A percentile compares a stretch with the other conserved stretches of the same genome.
phyloP scores from a whole-genome alignment of 2,113 vertebrate species.

The Heloderma charlesbogerti region DNA sequence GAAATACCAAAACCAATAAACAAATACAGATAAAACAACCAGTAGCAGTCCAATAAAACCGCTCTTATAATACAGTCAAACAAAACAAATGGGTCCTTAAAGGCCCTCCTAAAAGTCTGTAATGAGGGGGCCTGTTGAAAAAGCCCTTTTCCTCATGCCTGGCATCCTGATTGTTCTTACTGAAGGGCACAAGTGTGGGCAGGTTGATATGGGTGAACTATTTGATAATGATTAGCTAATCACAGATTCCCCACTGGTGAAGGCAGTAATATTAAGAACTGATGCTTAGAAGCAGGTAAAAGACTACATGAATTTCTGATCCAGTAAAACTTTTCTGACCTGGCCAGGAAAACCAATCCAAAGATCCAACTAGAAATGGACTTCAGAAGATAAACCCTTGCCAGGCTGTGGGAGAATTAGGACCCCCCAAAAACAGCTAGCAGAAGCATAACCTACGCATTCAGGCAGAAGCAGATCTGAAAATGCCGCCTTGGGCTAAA shows the following conservation, averaged over 20 bases:
- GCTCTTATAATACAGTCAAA: background rate
- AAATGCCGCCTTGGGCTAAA: background rate
- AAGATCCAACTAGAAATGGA: background rate
- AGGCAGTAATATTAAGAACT: background rate
- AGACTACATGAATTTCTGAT: background rate
- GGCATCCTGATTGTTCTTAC: too few species aligned
- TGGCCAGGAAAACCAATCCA: background rate
- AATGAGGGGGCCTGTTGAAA: background rate
- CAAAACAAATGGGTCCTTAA: background rate
- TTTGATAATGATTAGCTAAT: background rate
- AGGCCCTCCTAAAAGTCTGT: too few species aligned
- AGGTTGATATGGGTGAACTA: background rate
- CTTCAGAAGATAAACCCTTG: background rate
- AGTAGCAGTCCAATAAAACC: background rate
- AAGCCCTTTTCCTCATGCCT: background rate
- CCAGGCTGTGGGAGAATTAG: background rate
- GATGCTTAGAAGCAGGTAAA: background rate
- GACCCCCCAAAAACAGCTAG: background rate
- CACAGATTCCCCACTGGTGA: background rate
- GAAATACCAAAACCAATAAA: background rate
- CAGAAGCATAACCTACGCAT: background rate
- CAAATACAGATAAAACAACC: background rate
- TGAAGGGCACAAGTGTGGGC: too few species aligned
- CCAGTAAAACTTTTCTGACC: background rate
- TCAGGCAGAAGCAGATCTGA: background rate